Evolutionary conservation across 2,113 vertebrate species (phyloP).

Genomic region (Uropsilus gracilis): DNA sequence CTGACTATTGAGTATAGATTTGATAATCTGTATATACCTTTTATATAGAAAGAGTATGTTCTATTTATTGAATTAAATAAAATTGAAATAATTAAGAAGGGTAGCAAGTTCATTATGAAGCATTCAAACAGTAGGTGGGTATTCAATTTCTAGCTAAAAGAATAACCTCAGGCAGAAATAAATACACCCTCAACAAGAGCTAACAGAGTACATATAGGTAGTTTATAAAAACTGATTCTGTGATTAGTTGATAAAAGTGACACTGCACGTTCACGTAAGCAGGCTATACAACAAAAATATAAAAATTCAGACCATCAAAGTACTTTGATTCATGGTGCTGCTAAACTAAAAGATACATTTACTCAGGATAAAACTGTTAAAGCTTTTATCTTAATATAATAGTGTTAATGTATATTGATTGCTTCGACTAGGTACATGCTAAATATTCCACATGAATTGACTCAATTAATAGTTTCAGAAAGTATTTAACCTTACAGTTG

Average conservation of each 20-base stretch:
- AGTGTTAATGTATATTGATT: not conserved
- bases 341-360: constrained; percentile 8
- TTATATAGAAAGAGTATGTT: not conserved
- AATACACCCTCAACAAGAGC: not conserved
- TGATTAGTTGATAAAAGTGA: not conserved
- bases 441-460: not conserved
- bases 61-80: not conserved
- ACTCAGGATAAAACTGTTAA: not conserved
- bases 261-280: not conserved
- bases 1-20: not conserved
- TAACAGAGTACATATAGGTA: not conserved
- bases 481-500: not conserved
- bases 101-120: not conserved
- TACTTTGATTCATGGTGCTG: not conserved
- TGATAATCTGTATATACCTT: not conserved
- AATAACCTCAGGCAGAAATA: not conserved
- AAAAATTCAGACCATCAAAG: not conserved
- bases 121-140: not conserved
- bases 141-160: not conserved
- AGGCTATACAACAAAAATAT: not conserved
- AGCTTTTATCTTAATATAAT: not conserved
- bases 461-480: not conserved
- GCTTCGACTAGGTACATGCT: not conserved
- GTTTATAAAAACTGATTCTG: not conserved
- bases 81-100: not conserved